These are phyloP conservation scores for Chelonia mydas DNA, from an alignment of 2,797 vertebrate species.

Conservation along the genomic window DNA sequence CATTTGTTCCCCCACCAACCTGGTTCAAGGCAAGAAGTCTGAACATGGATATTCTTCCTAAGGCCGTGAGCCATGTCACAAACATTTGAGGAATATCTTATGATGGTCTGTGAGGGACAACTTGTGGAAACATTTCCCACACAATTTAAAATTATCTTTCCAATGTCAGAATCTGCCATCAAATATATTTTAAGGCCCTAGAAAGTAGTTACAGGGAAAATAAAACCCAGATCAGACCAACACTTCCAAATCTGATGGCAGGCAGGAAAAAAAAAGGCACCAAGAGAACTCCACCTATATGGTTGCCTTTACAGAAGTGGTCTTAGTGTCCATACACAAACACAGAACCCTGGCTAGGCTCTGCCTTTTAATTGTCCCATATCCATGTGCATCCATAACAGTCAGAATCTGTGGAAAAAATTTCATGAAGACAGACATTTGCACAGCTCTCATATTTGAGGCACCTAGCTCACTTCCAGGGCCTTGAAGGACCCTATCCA, in stretches of 20 bases:
- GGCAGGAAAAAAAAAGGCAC: background rate
- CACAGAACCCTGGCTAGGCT: background rate
- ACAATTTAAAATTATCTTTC: background rate
- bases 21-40: background rate
- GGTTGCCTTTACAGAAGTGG: background rate
- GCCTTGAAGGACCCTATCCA: background rate
- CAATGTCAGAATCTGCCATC: background rate
- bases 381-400: background rate
- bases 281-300: background rate
- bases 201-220: background rate
- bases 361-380: background rate
- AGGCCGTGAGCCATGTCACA: background rate
- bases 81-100: background rate
- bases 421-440: background rate
- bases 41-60: background rate
- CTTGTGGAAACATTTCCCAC: background rate
- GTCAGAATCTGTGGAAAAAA: background rate
- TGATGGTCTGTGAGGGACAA: accelerated
- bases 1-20: background rate
- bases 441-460: background rate
- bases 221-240: background rate
- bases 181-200: background rate
- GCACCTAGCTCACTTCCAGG: background rate
- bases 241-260: background rate
- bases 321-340: background rate